A percentile compares a stretch with the other conserved stretches of the same genome.
These are phyloP conservation scores for Aythya baeri DNA, from an alignment of 2,113 vertebrate genomes.

Conservation along the genomic window DNA sequence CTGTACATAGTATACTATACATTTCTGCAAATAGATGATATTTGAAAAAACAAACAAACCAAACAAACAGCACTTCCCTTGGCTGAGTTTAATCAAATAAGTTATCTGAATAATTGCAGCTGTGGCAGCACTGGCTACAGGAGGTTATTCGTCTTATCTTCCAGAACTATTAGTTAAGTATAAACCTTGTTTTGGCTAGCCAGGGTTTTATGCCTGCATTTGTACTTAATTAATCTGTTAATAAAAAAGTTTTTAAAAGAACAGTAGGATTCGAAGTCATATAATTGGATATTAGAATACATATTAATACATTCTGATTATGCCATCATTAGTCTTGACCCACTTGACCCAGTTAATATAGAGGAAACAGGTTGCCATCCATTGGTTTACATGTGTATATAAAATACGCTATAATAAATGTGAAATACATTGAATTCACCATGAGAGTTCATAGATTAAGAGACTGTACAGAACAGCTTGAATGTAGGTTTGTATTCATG, in stretches of 20 bases:
- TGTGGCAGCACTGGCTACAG: background rate
- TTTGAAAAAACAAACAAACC: background rate
- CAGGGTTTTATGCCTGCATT: background rate
- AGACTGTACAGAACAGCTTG: background rate
- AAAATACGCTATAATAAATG: background rate
- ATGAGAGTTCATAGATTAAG: background rate
- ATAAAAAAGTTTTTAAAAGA: background rate
- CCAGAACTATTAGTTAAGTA: background rate
- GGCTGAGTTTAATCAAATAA: background rate
- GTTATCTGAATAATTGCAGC: background rate
- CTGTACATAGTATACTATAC: background rate
- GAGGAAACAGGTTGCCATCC: background rate
- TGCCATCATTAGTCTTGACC: background rate
- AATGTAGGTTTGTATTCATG: background rate
- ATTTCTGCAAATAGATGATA: background rate
- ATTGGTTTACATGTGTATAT: background rate
- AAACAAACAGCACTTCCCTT: background rate
- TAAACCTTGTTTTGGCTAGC: background rate
- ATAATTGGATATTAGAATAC: background rate
- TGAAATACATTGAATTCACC: background rate
- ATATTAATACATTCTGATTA: background rate
- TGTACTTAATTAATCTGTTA: background rate
- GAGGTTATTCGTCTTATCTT: background rate
- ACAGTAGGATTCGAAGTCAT: background rate
- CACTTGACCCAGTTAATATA: background rate